These are phyloP conservation scores for Torymus texanus DNA, from an alignment of 2,888 invertebrate species.

Conservation along the genomic window DNA sequence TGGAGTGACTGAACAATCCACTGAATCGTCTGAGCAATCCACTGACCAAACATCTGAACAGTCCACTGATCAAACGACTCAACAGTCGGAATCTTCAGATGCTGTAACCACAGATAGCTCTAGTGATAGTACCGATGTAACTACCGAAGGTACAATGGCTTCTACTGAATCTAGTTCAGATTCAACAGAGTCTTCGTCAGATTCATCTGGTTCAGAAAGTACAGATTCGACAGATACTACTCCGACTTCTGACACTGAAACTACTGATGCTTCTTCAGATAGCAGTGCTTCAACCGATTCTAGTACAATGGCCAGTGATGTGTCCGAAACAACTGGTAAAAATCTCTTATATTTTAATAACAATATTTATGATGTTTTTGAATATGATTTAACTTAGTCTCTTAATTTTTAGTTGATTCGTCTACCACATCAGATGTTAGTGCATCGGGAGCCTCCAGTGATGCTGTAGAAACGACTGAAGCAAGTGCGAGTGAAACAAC, in stretches of 20 bases:
- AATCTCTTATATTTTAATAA: not conserved
- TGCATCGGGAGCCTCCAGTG: constrained; percentile 42
- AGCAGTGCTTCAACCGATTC: constrained; percentile 60
- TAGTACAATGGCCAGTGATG: constrained; percentile 42
- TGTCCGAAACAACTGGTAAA: constrained; percentile 48
- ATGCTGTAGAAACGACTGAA: constrained; percentile 51
- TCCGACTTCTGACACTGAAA: constrained; percentile 57
- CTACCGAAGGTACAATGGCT: constrained; percentile 51
- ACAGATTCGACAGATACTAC: constrained; percentile 62
- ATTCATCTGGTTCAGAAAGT: constrained; percentile 56
- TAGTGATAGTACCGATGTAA: constrained; percentile 49
- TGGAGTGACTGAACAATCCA: constrained; percentile 55
- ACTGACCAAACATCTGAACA: constrained; percentile 52
- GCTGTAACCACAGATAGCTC: constrained; percentile 50
- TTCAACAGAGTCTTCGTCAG: constrained; percentile 44
- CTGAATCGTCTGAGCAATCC: constrained; percentile 55
- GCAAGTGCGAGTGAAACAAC: constrained; percentile 46
- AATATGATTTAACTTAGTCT: not conserved
- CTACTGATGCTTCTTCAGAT: constrained; percentile 59
- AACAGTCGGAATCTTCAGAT: constrained; percentile 50
- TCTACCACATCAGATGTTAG: constrained; percentile 33
- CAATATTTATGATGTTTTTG: not conserved
- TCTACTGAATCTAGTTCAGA: constrained; percentile 58
- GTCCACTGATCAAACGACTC: constrained; percentile 56
- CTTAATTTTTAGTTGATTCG: constrained; percentile 15